These are phyloP conservation scores for Anguilla marmorata DNA, from an alignment of 2,797 vertebrate genomes.

Conservation along the genomic window DNA sequence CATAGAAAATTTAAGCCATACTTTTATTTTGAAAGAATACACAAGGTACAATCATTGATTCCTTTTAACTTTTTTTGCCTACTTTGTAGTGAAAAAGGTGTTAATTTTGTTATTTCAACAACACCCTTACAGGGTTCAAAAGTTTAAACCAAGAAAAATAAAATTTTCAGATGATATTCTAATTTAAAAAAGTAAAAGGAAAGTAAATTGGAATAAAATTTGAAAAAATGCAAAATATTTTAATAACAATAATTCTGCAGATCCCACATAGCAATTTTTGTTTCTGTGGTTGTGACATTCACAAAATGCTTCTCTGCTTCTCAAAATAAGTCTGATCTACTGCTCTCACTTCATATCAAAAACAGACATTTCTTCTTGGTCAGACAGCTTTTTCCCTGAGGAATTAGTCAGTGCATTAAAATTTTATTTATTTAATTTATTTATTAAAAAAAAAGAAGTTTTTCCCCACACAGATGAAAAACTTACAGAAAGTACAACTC, in stretches of 20 bases:
- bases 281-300: neutral
- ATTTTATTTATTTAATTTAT: neutral
- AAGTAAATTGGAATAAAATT: neutral
- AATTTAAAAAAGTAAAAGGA: neutral
- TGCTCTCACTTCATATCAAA: neutral
- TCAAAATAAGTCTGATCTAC: neutral
- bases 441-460: neutral
- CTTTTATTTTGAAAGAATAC: constrained; percentile 1
- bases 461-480: neutral
- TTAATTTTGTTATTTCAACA: neutral
- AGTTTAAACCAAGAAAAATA: neutral
- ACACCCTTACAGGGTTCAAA: neutral
- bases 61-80: neutral
- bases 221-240: neutral
- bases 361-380: neutral
- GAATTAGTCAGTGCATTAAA: neutral
- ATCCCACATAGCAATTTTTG: neutral
- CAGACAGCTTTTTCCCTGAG: neutral
- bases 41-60: neutral
- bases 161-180: neutral
- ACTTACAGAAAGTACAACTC: neutral
- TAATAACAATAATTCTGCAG: neutral
- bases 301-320: neutral
- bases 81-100: neutral
- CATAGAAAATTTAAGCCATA: neutral